Conservation (phyloP, 2,797 vertebrate species). For the Diplodus puntazzo region DNA sequence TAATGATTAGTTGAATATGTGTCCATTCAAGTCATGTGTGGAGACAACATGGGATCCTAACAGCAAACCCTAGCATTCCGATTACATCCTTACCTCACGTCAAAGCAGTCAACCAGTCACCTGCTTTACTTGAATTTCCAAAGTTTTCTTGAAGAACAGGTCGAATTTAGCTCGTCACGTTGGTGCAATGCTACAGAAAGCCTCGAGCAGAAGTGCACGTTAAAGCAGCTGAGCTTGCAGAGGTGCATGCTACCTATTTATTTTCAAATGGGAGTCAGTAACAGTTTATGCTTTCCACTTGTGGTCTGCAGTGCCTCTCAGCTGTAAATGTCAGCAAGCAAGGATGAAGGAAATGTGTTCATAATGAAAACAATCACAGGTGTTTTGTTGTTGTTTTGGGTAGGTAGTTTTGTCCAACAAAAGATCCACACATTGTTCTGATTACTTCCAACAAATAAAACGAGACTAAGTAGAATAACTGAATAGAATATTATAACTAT, state of each 20-base stretch:
- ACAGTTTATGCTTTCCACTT: neutral
- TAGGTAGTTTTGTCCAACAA: neutral
- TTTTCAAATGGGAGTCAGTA: slow-evolving; percentile 1
- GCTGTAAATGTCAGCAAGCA: neutral
- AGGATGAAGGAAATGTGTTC: neutral
- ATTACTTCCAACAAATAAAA: neutral
- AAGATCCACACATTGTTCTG: neutral
- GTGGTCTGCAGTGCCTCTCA: neutral
- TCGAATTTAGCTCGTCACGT: neutral
- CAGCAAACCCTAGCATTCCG: neutral
- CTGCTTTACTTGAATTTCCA: neutral
- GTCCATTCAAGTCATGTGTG: neutral
- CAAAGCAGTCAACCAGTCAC: neutral
- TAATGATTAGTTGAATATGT: slow-evolving; percentile 16
- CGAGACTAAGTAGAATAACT: neutral
- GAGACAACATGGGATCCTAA: neutral
- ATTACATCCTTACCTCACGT: neutral
- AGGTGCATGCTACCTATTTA: neutral
- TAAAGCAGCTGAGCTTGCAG: slow-evolving; percentile 13
- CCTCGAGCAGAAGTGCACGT: neutral
- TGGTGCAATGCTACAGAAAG: neutral
- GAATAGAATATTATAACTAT: neutral
- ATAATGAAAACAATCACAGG: neutral
- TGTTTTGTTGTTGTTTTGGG: neutral
- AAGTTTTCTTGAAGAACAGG: neutral